Percentiles rank a stretch among this genome's conserved stretches.
phyloP scores from a whole-genome alignment of 2,797 vertebrate genomes.

The Anisognathus igniventris region DNA sequence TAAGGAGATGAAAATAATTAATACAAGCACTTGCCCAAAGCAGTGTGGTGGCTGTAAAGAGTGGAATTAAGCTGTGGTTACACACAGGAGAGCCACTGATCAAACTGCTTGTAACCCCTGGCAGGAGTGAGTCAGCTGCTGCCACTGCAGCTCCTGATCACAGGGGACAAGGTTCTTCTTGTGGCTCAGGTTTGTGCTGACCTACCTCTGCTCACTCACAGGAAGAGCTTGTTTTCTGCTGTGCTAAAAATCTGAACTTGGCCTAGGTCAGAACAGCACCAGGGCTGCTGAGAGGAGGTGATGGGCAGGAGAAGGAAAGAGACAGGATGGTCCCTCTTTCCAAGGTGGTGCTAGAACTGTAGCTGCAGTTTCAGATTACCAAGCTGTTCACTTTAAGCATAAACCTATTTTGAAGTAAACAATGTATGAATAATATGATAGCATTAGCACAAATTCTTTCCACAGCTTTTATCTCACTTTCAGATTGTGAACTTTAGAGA shows the following conservation, averaged over 20 bases:
- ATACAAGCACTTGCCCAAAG: background rate
- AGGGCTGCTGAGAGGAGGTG: background rate
- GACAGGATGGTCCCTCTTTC: background rate
- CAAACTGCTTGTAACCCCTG: background rate
- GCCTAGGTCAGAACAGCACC: background rate
- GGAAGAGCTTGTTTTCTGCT: background rate
- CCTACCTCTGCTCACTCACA: background rate
- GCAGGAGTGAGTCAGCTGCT: background rate
- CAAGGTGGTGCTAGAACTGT: background rate
- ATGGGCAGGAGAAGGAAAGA: background rate
- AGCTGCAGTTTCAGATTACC: background rate
- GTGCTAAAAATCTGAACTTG: background rate
- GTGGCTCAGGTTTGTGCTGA: background rate
- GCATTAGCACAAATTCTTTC: background rate
- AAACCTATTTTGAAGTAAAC: background rate
- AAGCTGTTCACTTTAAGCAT: background rate
- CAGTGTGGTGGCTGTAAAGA: background rate
- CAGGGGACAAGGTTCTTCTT: background rate
- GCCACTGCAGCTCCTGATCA: background rate
- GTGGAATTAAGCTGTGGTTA: background rate
- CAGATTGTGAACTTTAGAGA: background rate
- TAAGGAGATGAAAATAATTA: background rate
- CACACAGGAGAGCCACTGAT: background rate
- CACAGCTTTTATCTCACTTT: conserved; percentile 1
- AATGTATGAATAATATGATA: background rate